Conservation (phyloP, 2,113 vertebrate genomes). For the Porphyrio hochstetteri region DNA sequence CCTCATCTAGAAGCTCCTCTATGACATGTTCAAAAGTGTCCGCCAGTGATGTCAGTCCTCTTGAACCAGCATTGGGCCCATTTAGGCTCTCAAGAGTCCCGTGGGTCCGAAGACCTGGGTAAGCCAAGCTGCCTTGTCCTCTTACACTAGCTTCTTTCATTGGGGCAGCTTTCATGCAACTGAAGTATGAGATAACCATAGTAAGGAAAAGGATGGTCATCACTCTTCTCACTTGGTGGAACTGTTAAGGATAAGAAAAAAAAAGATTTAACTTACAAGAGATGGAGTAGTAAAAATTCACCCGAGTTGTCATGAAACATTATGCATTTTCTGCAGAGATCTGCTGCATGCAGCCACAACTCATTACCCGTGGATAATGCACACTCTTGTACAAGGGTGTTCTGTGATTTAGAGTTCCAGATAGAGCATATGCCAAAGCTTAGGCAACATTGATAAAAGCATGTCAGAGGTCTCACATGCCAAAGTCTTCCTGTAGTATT, state of each 20-base stretch:
- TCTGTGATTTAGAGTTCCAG: background rate
- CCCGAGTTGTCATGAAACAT: background rate
- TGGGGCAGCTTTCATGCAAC: constrained; percentile 99
- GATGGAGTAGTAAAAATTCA: background rate
- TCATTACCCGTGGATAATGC: background rate
- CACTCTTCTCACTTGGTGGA: constrained; percentile 99
- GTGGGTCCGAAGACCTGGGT: constrained; percentile 90
- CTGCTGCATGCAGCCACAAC: background rate
- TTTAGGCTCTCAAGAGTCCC: constrained; percentile 90
- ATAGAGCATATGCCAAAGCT: constrained; percentile 3
- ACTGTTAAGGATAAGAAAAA: constrained; percentile 79
- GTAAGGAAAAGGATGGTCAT: constrained; percentile 99
- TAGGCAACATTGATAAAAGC: background rate
- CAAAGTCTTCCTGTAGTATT: constrained; percentile 21
- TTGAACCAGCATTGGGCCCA: constrained; percentile 79
- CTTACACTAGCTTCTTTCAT: constrained; percentile 93
- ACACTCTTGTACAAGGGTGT: background rate
- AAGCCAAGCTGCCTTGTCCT: constrained; percentile 94
- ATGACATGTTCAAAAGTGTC: constrained; percentile 98
- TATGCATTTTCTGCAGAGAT: background rate
- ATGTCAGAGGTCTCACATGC: background rate
- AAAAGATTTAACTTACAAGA: background rate
- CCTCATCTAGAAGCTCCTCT: constrained; percentile 95
- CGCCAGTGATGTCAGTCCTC: constrained; percentile 87
- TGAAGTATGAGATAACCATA: constrained; percentile 99